These are phyloP conservation scores for Phyllostomus discolor DNA, from an alignment of 2,113 vertebrate genomes.

Conservation along the genomic window DNA sequence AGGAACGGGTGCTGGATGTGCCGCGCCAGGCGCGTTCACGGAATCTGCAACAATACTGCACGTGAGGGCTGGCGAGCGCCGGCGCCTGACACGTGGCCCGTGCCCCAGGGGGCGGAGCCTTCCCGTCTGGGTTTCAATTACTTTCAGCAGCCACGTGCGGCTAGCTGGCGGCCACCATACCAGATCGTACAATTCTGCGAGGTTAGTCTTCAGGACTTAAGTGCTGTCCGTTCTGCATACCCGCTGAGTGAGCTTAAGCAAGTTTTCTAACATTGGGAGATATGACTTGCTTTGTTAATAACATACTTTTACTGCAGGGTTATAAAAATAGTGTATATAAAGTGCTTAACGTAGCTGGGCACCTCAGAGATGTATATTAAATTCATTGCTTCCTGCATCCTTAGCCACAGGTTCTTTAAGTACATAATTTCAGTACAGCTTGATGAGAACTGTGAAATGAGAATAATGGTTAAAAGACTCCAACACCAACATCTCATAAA, in stretches of 20 bases:
- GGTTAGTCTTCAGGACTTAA: background rate
- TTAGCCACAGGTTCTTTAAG: background rate
- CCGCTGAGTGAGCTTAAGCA: background rate
- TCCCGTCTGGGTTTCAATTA: background rate
- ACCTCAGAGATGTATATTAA: background rate
- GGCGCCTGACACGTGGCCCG: background rate
- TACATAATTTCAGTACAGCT: background rate
- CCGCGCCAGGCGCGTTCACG: background rate
- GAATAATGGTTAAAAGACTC: background rate
- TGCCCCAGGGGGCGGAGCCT: background rate
- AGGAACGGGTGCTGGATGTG: background rate
- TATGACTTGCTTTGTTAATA: background rate
- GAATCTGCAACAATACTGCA: background rate
- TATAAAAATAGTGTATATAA: background rate
- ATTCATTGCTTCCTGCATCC: background rate
- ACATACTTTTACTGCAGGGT: background rate
- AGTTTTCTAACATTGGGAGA: background rate
- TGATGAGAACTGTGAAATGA: background rate
- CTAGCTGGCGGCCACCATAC: background rate
- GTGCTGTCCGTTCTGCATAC: background rate
- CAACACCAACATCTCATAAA: background rate
- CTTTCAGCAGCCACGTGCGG: background rate
- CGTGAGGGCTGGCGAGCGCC: background rate
- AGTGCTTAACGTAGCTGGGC: background rate
- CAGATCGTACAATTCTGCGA: background rate